Percentiles rank a stretch among this genome's conserved stretches.
phyloP scores from a whole-genome alignment of 2,113 vertebrate species.

The Megaceryle maxima region DNA sequence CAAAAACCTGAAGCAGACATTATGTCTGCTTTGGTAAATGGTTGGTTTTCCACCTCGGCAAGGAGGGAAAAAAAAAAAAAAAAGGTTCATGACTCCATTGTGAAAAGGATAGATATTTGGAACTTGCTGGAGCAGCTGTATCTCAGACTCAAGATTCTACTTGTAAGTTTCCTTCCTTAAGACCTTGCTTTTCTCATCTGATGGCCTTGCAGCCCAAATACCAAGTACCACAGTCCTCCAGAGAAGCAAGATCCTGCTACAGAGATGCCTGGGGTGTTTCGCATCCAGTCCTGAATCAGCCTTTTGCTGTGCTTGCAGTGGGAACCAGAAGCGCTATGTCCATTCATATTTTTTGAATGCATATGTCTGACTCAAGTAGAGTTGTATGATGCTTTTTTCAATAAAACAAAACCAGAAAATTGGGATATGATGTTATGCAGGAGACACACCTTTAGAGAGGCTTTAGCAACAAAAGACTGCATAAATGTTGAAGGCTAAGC shows the following conservation, averaged over 20 bases:
- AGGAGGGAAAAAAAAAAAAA: background rate
- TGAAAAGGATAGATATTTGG: background rate
- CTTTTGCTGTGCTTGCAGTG: background rate
- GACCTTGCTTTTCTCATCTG: background rate
- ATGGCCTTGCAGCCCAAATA: background rate
- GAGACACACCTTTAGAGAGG: background rate
- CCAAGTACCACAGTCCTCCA: background rate
- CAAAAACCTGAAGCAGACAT: background rate
- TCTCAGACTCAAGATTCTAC: background rate
- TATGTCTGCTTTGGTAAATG: too few relatives aligned
- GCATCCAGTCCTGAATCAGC: background rate
- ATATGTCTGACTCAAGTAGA: background rate
- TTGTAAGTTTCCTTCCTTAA: background rate
- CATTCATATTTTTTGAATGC: background rate
- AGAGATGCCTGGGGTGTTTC: background rate
- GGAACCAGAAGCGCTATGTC: background rate
- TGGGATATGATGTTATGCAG: background rate
- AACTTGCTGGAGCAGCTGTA: background rate
- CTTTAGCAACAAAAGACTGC: background rate
- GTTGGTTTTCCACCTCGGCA: background rate
- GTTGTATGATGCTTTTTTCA: background rate
- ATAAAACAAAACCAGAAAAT: background rate
- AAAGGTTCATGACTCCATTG: rapidly evolving
- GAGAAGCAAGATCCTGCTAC: background rate
- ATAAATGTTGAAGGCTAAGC: background rate